Evolutionary conservation across 2,113 vertebrate genomes (phyloP).

Genomic region (Pachycephala philippinensis): DNA sequence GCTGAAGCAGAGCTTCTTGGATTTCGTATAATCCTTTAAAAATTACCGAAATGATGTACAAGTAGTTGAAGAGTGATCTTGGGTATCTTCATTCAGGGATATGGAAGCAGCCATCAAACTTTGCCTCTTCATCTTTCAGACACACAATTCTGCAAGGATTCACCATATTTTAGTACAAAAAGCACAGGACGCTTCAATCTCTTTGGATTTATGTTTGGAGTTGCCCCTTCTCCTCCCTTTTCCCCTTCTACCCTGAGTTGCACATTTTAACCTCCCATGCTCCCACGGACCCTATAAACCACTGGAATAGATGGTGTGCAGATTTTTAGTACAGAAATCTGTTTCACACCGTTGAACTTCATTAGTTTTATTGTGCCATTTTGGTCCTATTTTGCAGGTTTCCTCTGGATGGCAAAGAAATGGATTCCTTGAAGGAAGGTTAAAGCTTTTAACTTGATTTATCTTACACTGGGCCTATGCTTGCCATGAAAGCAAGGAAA

Average conservation of each 20-base stretch:
- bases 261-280: not conserved
- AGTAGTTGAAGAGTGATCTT: not conserved
- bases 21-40: not conserved
- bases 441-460: not conserved
- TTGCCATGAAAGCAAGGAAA: not conserved
- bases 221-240: not conserved
- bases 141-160: not conserved
- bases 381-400: not conserved
- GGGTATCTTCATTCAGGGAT: not conserved
- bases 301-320: not conserved
- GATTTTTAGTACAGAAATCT: conserved; percentile 4
- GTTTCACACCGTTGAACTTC: conserved; percentile 15
- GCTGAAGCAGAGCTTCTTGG: not conserved
- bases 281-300: not conserved
- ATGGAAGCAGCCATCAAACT: not conserved
- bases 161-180: not conserved
- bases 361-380: not conserved
- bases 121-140: not conserved
- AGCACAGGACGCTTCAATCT: not conserved
- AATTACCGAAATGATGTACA: not conserved
- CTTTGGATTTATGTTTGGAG: not conserved
- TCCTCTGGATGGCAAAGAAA: not conserved
- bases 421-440: not conserved
- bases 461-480: not conserved
- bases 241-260: not conserved